These are phyloP conservation scores for Urocynchramus pylzowi DNA, from an alignment of 2,113 vertebrate species.

Conservation along the genomic window DNA sequence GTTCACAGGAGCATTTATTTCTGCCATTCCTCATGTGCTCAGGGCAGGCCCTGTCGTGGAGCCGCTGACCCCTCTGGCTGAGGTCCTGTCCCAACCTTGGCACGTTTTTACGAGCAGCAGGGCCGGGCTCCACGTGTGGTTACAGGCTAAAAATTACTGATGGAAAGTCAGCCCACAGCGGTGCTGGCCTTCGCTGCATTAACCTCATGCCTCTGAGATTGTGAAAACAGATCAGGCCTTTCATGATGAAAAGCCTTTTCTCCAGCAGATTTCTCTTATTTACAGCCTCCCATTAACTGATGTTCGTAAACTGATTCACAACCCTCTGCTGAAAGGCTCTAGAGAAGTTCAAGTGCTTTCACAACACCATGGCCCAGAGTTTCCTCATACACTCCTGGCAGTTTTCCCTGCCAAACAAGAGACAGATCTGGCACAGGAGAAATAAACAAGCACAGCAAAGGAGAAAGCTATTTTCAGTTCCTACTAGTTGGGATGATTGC, in stretches of 20 bases:
- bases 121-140: rapidly evolving
- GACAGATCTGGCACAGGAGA: not conserved
- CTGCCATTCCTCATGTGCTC: not conserved
- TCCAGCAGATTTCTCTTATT: not conserved
- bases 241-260: not conserved
- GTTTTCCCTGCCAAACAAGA: not conserved
- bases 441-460: not conserved
- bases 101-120: rapidly evolving
- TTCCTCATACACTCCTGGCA: not conserved
- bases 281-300: not conserved
- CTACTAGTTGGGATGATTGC: not conserved
- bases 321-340: not conserved
- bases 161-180: not conserved
- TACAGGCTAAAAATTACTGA: not conserved
- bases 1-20: not conserved
- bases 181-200: not conserved
- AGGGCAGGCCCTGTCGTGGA: rapidly evolving
- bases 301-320: not conserved
- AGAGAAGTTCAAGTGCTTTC: not conserved
- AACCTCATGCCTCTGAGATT: not conserved
- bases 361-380: not conserved
- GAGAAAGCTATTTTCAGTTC: not conserved
- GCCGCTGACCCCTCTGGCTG: not conserved
- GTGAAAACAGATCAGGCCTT: not conserved
- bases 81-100: not conserved